Conservation (phyloP, 2,113 vertebrate species). For the Callospermophilus lateralis region DNA sequence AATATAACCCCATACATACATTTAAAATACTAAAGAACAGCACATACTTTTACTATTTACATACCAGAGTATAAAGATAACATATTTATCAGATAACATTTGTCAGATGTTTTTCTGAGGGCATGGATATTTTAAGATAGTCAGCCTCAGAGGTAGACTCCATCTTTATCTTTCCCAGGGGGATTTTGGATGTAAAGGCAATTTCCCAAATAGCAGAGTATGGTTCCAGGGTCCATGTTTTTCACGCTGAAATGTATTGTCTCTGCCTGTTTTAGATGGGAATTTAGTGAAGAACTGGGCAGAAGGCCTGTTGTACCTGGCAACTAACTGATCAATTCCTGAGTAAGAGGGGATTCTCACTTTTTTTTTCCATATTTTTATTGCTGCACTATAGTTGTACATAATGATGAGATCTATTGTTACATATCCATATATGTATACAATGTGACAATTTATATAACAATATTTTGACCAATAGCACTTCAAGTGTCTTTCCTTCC, state of each 20-base stretch:
- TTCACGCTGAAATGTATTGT: neutral
- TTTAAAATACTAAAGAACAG: neutral
- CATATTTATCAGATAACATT: neutral
- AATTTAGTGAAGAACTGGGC: neutral
- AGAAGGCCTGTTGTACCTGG: neutral
- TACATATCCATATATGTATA: too few relatives aligned
- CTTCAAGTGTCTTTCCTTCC: too few relatives aligned
- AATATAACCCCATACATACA: neutral
- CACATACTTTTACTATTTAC: neutral
- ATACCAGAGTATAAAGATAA: neutral
- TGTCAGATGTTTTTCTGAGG: neutral
- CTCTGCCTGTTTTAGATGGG: neutral
- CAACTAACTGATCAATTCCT: neutral
- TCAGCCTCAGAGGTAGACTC: neutral
- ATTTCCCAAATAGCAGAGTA: neutral
- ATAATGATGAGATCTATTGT: too few relatives aligned
- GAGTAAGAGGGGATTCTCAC: too few relatives aligned
- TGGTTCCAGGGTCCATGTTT: rapidly evolving
- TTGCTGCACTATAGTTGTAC: too few relatives aligned
- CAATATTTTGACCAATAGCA: too few relatives aligned
- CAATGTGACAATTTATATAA: too few relatives aligned
- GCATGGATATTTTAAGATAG: neutral
- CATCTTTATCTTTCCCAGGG: neutral
- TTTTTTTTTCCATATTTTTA: too few relatives aligned
- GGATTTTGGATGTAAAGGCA: neutral